Conservation (phyloP, 2,113 vertebrate genomes). For the Cacatua alba region DNA sequence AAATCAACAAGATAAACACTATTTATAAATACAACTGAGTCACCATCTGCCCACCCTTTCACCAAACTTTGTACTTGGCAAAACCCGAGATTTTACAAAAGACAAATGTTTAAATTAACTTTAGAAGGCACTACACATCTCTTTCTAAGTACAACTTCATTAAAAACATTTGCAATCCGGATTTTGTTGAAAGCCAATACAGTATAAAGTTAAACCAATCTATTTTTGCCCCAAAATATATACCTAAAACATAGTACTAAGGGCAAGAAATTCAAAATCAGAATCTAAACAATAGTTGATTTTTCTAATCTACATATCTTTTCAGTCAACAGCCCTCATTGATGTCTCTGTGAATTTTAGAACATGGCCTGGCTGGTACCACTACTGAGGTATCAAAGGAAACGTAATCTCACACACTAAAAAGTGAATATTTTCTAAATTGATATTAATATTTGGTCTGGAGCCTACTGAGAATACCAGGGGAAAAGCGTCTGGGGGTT, state of each 20-base stretch:
- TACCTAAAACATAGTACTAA: background rate
- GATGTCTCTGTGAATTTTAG: background rate
- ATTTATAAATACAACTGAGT: background rate
- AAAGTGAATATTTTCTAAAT: background rate
- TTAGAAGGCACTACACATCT: background rate
- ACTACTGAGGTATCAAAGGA: background rate
- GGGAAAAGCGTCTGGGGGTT: fast-evolving
- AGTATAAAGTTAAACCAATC: background rate
- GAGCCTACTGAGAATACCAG: background rate
- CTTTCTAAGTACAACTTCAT: background rate
- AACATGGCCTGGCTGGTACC: background rate
- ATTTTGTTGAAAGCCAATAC: background rate
- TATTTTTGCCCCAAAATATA: background rate
- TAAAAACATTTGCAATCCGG: background rate
- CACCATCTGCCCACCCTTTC: background rate
- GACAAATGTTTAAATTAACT: background rate
- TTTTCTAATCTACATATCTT: background rate
- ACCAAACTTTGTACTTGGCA: background rate
- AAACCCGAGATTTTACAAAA: background rate
- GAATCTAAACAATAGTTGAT: background rate
- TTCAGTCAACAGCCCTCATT: background rate
- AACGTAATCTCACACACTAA: background rate
- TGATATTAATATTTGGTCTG: background rate
- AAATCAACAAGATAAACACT: background rate
- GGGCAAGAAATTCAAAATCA: background rate